A percentile compares a stretch with the other conserved stretches of the same genome.
phyloP scores from a whole-genome alignment of 2,797 vertebrate genomes.

The Fundulus diaphanus region DNA sequence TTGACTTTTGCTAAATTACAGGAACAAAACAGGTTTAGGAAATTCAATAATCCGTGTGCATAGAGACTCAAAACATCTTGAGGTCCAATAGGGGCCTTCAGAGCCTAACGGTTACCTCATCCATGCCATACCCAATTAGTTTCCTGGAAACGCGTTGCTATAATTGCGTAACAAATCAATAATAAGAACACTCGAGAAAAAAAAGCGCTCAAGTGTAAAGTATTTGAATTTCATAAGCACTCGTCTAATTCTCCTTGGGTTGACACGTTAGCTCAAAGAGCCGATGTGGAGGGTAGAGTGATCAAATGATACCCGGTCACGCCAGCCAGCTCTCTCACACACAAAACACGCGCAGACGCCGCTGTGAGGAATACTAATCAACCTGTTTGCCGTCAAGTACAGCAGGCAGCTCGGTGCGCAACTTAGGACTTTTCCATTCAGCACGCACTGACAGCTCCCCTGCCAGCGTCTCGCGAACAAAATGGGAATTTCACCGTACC shows the following conservation, averaged over 20 bases:
- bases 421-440: conserved; percentile 45
- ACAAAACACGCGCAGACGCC: conserved; percentile 23
- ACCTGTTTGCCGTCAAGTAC: conserved; percentile 73
- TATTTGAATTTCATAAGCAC: conserved; percentile 1
- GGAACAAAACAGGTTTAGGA: no score
- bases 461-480: conserved; percentile 4
- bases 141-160: conserved; percentile 1
- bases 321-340: conserved; percentile 21
- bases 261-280: conserved; percentile 32
- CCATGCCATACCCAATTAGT: conserved; percentile 3
- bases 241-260: conserved; percentile 16
- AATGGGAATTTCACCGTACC: conserved; percentile 8
- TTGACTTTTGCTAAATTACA: no score
- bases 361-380: conserved; percentile 75
- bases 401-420: conserved; percentile 65
- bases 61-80: no score
- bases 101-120: neutral
- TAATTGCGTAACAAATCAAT: neutral
- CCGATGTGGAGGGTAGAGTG: conserved; percentile 29
- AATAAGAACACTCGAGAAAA: no score
- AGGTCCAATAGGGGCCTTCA: no score
- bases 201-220: conserved; percentile 16
- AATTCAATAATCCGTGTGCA: no score
- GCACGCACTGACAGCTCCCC: conserved; percentile 29
- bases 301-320: conserved; percentile 55